Conservation (phyloP, 2,797 vertebrate genomes). For the Characodon lateralis region DNA sequence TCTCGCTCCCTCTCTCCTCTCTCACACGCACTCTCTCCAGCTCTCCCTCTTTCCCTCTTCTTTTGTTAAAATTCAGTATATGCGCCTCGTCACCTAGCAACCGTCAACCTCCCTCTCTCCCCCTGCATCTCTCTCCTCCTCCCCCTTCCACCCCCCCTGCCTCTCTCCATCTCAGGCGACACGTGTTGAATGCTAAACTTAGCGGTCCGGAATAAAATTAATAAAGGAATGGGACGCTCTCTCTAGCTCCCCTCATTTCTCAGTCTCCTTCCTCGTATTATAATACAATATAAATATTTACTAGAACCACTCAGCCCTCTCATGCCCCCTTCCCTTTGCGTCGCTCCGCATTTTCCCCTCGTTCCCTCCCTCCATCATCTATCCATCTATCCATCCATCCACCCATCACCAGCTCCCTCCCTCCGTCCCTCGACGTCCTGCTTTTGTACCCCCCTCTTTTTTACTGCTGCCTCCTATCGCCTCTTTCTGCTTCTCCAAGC, state of each 20-base stretch:
- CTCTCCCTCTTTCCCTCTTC: constrained; percentile 82
- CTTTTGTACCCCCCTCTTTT: constrained; percentile 18
- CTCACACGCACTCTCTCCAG: constrained; percentile 65
- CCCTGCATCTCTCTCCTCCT: constrained; percentile 56
- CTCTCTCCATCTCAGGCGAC: constrained; percentile 84
- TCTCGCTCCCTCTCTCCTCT: constrained; percentile 66
- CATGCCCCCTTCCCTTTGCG: constrained; percentile 54
- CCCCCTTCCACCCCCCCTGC: constrained; percentile 50
- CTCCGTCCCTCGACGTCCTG: constrained; percentile 63
- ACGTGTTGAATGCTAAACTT: constrained; percentile 92
- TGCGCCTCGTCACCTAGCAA: constrained; percentile 88
- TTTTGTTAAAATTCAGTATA: constrained; percentile 92
- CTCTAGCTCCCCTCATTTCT: constrained; percentile 61
- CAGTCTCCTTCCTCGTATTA: constrained; percentile 69
- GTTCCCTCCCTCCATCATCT: constrained; percentile 36
- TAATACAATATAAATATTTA: constrained; percentile 89
- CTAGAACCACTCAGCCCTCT: constrained; percentile 81
- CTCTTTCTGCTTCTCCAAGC: constrained; percentile 82
- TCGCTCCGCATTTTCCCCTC: constrained; percentile 47
- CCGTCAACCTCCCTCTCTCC: constrained; percentile 83
- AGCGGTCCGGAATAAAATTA: constrained; percentile 85
- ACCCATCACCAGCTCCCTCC: constrained; percentile 33
- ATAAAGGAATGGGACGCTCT: constrained; percentile 80
- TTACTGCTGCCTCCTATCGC: constrained; percentile 68
- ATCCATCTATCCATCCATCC: constrained; percentile 35